Evolutionary conservation across 64 coral and sea anemone genomes (phyloP).

Genomic region (Montipora capricornis): DNA sequence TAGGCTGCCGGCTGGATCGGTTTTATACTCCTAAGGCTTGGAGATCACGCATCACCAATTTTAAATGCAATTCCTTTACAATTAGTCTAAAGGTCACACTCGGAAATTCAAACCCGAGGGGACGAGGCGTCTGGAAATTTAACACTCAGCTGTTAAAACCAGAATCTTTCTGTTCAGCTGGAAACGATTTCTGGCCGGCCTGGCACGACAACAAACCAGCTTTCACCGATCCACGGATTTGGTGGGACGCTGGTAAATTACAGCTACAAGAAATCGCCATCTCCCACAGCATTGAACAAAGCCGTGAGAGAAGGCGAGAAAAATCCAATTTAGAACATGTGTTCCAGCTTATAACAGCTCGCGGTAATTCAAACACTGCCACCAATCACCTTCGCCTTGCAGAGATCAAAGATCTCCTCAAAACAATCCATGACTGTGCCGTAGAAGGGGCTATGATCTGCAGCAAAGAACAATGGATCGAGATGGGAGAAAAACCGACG

Average conservation of each 20-base stretch:
- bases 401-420: slow-evolving; percentile 5
- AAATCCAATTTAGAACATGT: background rate
- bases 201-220: background rate
- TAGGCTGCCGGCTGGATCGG: background rate
- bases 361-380: background rate
- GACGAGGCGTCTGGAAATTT: background rate
- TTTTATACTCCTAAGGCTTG: background rate
- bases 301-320: background rate
- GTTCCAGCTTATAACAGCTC: background rate
- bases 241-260: slow-evolving; percentile 25
- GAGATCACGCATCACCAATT: background rate
- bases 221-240: background rate
- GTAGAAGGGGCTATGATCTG: slow-evolving; percentile 32
- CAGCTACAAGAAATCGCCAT: slow-evolving; percentile 23
- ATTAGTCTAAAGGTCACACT: background rate
- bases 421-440: background rate
- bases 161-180: background rate
- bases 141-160: background rate
- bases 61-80: background rate
- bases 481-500: slow-evolving; percentile 49
- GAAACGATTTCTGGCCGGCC: background rate
- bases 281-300: background rate
- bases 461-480: slow-evolving; percentile 20
- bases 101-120: background rate
- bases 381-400: background rate